A percentile compares a stretch with the other conserved stretches of the same genome.
Evolutionary conservation across 2,797 vertebrate genomes (phyloP).

Genomic region (Notamacropus eugenii): DNA sequence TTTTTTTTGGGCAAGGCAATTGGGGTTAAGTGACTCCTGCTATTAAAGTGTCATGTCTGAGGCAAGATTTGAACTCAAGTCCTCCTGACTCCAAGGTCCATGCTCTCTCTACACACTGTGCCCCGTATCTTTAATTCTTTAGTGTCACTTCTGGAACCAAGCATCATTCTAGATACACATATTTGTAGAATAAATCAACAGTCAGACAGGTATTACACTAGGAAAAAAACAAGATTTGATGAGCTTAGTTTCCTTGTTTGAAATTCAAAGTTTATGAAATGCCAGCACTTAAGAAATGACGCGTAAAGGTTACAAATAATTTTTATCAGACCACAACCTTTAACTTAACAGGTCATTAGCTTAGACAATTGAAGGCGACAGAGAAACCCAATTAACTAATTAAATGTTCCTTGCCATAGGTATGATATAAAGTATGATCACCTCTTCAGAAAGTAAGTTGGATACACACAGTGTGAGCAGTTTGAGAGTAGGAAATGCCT

Average conservation of each 20-base stretch:
- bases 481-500: background rate
- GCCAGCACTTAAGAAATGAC: background rate
- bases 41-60: background rate
- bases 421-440: background rate
- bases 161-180: background rate
- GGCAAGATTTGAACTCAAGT: background rate
- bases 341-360: background rate
- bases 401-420: background rate
- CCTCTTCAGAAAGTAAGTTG: background rate
- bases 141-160: background rate
- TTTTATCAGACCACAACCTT: background rate
- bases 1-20: background rate
- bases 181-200: background rate
- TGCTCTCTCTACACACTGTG: background rate
- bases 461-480: background rate
- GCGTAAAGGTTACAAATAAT: background rate
- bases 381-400: background rate
- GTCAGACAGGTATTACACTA: background rate
- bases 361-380: background rate
- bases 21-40: background rate
- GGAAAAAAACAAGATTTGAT: background rate
- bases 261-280: background rate
- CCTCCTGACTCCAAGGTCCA: background rate
- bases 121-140: background rate
- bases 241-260: background rate